phyloP scores from a whole-genome alignment of 2,113 vertebrate genomes.

The Tachysurus vachellii region DNA sequence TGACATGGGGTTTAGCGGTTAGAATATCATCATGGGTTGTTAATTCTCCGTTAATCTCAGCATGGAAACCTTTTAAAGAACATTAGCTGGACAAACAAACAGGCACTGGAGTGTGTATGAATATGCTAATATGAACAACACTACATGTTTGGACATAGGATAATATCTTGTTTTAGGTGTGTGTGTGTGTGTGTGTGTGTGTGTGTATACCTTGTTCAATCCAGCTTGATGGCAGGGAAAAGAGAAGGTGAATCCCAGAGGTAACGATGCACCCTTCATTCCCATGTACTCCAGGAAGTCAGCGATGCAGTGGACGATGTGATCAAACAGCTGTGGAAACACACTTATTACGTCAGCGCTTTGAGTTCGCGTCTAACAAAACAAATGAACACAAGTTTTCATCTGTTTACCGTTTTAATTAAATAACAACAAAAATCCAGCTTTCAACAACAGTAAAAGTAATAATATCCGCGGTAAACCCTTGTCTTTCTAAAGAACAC shows the following conservation, averaged over 20 bases:
- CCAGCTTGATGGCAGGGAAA: slow-evolving; percentile 92
- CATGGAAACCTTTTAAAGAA: too few species aligned
- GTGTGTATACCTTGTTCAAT: slow-evolving; percentile 83
- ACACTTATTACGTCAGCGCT: neutral
- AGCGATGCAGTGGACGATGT: slow-evolving; percentile 89
- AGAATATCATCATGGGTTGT: neutral
- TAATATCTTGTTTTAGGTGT: neutral
- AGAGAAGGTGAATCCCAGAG: slow-evolving; percentile 95
- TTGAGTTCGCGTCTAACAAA: neutral
- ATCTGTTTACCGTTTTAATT: neutral
- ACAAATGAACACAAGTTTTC: neutral
- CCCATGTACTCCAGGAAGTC: slow-evolving; percentile 97
- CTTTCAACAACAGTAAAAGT: neutral
- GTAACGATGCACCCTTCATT: slow-evolving; percentile 86
- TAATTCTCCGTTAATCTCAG: neutral
- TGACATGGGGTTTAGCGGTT: neutral
- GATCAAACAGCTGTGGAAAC: slow-evolving; percentile 84
- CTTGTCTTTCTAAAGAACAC: neutral
- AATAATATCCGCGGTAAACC: neutral
- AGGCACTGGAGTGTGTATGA: slow-evolving; percentile 17
- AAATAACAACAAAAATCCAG: neutral
- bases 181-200: slow-evolving; percentile 23
- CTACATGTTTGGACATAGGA: too few species aligned
- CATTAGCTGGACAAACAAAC: too few species aligned
- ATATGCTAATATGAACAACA: neutral